These are phyloP conservation scores for Melanotaenia trifasciata DNA, from an alignment of 2,797 vertebrate species.

Conservation along the genomic window DNA sequence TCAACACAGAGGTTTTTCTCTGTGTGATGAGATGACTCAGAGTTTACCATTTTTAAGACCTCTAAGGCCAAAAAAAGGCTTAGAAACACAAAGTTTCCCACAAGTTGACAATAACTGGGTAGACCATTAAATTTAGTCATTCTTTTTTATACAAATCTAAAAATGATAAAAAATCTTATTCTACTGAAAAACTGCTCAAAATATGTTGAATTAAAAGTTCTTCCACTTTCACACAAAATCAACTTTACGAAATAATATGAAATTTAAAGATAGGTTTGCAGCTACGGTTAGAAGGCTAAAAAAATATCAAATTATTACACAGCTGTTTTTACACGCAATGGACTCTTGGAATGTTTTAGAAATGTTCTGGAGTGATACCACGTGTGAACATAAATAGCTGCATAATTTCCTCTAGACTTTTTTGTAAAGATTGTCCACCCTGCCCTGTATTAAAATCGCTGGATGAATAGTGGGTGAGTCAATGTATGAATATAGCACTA, in stretches of 20 bases:
- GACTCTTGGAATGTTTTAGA: not conserved
- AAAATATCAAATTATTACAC: not conserved
- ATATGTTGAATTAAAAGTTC: not conserved
- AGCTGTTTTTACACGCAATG: not conserved
- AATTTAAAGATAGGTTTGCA: not conserved
- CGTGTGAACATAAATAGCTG: not conserved
- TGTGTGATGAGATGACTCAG: not conserved
- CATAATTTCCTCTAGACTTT: not conserved
- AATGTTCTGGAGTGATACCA: too few species aligned
- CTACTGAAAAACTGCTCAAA: not conserved
- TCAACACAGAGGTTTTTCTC: not conserved
- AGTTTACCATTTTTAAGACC: not conserved
- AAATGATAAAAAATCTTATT: not conserved
- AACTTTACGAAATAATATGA: not conserved
- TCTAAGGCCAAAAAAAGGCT: not conserved
- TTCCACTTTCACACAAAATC: not conserved
- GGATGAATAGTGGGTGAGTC: not conserved
- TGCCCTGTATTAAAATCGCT: not conserved
- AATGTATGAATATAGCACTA: not conserved
- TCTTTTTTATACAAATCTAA: not conserved
- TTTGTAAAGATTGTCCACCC: not conserved
- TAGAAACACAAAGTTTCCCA: not conserved
- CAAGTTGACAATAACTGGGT: not conserved
- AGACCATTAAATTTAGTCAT: not conserved
- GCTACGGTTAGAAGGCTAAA: not conserved